phyloP scores from a whole-genome alignment of 1,140 invertebrate species.

The Cydia strobilella region DNA sequence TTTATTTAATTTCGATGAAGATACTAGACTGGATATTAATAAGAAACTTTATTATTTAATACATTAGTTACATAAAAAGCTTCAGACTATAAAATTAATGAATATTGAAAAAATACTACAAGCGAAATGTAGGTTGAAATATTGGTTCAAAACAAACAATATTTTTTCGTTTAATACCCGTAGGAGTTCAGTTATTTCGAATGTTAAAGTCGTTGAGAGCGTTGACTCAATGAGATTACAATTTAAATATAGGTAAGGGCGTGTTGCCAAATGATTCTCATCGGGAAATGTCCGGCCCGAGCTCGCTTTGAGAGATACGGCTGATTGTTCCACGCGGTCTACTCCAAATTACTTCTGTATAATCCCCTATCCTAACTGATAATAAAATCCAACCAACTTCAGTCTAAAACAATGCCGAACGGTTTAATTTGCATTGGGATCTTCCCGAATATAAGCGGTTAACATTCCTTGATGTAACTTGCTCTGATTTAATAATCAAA shows the following conservation, averaged over 20 bases:
- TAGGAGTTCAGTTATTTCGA: constrained; percentile 54
- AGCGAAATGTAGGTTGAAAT: neutral
- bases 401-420: neutral
- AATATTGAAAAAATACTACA: neutral
- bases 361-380: neutral
- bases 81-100: no score
- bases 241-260: constrained; percentile 77
- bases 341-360: constrained; percentile 19
- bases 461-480: neutral
- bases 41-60: no score
- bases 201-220: constrained; percentile 67
- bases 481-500: constrained; percentile 2
- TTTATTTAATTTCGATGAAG: no score
- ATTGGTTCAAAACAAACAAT: neutral
- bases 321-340: constrained; percentile 51
- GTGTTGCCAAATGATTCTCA: constrained; percentile 70
- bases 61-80: no score
- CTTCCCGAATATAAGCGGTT: neutral
- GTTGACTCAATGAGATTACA: constrained; percentile 78
- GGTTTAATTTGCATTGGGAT: constrained; percentile 8
- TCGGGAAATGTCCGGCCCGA: constrained; percentile 64
- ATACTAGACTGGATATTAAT: no score
- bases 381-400: constrained; percentile 17
- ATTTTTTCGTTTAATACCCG: neutral
- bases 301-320: constrained; percentile 52